Percentiles rank a stretch among this genome's conserved stretches.
Evolutionary conservation across 2,888 invertebrate species (phyloP).

Genomic region (Keiferia lycopersicella): DNA sequence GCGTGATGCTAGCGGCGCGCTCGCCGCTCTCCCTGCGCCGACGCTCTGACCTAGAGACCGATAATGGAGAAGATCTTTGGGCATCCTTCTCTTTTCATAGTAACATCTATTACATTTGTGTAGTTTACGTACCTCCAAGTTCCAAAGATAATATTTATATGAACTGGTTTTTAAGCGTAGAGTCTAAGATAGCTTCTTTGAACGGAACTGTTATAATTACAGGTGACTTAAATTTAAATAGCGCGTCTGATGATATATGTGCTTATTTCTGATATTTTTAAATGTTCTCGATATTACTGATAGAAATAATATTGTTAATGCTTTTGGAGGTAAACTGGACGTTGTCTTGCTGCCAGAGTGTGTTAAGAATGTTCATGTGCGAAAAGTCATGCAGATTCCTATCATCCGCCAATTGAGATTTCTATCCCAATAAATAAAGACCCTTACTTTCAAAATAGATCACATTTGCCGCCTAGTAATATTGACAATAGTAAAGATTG

Average conservation of each 20-base stretch:
- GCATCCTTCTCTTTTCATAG: no score
- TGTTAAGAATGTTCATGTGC: neutral
- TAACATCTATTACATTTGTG: no score
- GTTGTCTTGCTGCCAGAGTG: neutral
- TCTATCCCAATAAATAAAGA: neutral
- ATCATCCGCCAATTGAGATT: neutral
- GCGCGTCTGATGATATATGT: neutral
- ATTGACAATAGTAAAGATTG: neutral
- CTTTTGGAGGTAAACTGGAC: neutral
- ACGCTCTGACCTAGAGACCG: no score
- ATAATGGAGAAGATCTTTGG: no score
- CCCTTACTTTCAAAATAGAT: neutral
- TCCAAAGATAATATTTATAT: no score
- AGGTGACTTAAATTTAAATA: slow-evolving; percentile 5
- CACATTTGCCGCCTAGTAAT: slow-evolving; percentile 3
- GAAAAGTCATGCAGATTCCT: neutral
- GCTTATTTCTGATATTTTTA: neutral
- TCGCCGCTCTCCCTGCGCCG: no score
- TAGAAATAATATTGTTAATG: neutral
- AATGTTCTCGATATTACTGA: neutral
- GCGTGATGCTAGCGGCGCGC: no score
- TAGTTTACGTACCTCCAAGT: no score
- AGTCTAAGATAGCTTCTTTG: neutral
- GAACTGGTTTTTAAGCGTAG: no score
- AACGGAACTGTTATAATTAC: neutral